Evolutionary conservation across 1,140 invertebrate species (phyloP).

Genomic region (Drosophila jambulina): DNA sequence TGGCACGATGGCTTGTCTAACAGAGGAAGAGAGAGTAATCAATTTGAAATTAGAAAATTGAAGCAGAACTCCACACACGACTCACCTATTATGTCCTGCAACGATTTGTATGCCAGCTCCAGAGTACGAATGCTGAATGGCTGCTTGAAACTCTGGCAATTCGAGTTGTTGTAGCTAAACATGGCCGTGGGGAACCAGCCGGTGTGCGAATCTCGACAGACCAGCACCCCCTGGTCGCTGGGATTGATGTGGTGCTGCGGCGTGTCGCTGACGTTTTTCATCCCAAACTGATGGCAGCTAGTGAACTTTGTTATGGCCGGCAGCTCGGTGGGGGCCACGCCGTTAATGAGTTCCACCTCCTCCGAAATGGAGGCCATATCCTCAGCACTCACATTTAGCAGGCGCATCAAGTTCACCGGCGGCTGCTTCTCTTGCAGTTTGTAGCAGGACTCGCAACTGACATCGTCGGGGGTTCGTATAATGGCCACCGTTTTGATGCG

Average conservation of each 20-base stretch:
- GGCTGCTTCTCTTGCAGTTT: constrained; percentile 69
- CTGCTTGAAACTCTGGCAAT: constrained; percentile 74
- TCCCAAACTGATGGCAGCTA: constrained; percentile 75
- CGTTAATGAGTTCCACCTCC: constrained; percentile 66
- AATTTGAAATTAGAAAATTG: not conserved
- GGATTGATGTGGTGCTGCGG: constrained; percentile 29
- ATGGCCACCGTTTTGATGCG: constrained; percentile 73
- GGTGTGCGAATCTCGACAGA: constrained; percentile 62
- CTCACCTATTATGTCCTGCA: constrained; percentile 71
- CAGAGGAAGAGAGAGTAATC: not conserved
- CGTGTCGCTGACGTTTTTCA: constrained; percentile 42
- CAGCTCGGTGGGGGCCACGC: constrained; percentile 20
- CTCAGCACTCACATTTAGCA: constrained; percentile 69
- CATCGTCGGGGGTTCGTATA: constrained; percentile 19
- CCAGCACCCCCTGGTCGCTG: constrained; percentile 77
- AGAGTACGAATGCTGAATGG: constrained; percentile 65
- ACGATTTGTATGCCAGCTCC: constrained; percentile 57
- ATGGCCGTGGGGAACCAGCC: constrained; percentile 79
- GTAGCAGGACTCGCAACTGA: constrained; percentile 62
- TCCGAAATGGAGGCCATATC: constrained; percentile 76
- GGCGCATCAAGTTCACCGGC: constrained; percentile 55
- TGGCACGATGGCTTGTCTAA: constrained; percentile 63
- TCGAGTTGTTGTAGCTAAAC: constrained; percentile 74
- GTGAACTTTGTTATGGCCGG: constrained; percentile 70
- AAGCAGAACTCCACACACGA: not conserved